These are phyloP conservation scores for Uloborus plumipes DNA, from an alignment of 2,888 invertebrate genomes.

Conservation along the genomic window DNA sequence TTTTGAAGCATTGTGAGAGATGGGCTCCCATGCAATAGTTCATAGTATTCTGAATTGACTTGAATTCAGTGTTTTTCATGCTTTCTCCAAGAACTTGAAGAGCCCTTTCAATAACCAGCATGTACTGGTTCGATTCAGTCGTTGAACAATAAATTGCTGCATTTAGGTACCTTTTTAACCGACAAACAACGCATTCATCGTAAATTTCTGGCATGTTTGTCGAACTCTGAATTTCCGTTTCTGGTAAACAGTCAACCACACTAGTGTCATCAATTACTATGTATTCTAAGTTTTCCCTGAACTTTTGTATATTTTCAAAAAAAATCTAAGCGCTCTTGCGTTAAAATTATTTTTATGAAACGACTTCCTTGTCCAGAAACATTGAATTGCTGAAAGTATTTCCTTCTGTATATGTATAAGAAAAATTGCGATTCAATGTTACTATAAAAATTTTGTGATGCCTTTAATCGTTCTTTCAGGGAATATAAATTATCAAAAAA, in stretches of 20 bases:
- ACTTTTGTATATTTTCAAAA: neutral
- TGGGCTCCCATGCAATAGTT: neutral
- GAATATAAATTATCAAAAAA: neutral
- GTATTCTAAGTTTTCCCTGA: neutral
- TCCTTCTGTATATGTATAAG: neutral
- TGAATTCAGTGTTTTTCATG: slow-evolving; percentile 20
- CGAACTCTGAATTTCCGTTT: neutral
- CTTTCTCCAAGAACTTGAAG: slow-evolving; percentile 32
- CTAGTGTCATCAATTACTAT: neutral
- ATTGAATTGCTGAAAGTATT: too few species aligned
- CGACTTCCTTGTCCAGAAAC: too few species aligned
- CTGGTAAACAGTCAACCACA: neutral
- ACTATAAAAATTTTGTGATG: neutral
- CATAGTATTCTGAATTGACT: slow-evolving; percentile 24
- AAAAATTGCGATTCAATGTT: neutral
- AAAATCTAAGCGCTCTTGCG: neutral
- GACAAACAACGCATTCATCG: slow-evolving; percentile 17
- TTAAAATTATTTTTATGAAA: neutral
- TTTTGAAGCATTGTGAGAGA: slow-evolving; percentile 1
- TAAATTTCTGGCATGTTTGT: slow-evolving; percentile 32
- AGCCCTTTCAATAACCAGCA: neutral
- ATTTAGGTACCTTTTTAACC: slow-evolving; percentile 23
- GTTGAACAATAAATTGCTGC: too few species aligned
- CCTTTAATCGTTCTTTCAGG: neutral
- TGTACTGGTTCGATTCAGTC: too few species aligned